These are phyloP conservation scores for Pogonophryne albipinna DNA, from an alignment of 2,797 vertebrate genomes.

Conservation along the genomic window DNA sequence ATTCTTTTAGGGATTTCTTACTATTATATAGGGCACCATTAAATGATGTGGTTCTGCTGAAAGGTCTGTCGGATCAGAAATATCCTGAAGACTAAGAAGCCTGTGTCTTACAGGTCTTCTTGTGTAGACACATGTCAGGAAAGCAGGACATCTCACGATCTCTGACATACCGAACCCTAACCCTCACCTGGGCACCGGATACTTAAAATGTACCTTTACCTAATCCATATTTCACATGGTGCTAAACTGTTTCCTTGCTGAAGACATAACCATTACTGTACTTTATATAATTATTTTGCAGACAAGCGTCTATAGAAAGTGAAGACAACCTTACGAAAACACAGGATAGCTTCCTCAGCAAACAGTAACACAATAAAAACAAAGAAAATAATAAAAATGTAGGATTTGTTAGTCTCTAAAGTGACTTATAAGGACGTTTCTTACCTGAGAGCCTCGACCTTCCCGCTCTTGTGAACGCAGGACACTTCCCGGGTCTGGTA, in stretches of 20 bases:
- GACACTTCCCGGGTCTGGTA: conserved; percentile 93
- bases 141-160: too few species aligned
- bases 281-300: not conserved
- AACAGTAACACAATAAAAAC: not conserved
- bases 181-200: not conserved
- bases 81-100: not conserved
- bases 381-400: too few species aligned
- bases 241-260: not conserved
- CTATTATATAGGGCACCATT: too few species aligned
- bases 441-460: too few species aligned
- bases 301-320: not conserved
- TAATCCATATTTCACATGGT: too few species aligned
- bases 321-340: not conserved
- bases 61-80: too few species aligned
- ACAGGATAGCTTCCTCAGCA: not conserved
- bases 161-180: not conserved
- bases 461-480: conserved; percentile 92
- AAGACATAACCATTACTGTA: not conserved
- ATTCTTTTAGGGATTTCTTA: too few species aligned
- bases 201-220: not conserved
- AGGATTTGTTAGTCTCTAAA: too few species aligned
- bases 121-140: not conserved
- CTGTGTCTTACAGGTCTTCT: not conserved
- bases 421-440: too few species aligned
- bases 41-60: too few species aligned